These are phyloP conservation scores for Zaprionus obscuricornis DNA, from an alignment of 2,888 invertebrate genomes.

Conservation along the genomic window DNA sequence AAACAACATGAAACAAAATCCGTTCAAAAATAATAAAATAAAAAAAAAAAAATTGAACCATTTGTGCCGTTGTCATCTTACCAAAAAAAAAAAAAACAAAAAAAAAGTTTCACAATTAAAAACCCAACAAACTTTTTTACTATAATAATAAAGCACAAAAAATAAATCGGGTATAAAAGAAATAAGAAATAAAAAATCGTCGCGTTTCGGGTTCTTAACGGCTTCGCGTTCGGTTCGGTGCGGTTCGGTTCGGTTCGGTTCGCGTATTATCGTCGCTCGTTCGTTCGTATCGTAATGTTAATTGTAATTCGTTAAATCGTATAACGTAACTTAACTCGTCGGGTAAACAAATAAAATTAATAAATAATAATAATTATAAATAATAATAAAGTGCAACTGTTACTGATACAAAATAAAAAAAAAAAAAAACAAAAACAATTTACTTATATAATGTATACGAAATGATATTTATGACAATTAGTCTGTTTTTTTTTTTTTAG, in stretches of 20 bases:
- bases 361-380: conserved; percentile 44
- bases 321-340: conserved; percentile 59
- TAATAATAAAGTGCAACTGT: conserved; percentile 69
- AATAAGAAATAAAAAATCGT: conserved; percentile 46
- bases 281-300: conserved; percentile 61
- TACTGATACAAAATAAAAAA: conserved; percentile 71
- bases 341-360: conserved; percentile 42
- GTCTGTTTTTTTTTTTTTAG: conserved; percentile 37
- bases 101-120: conserved; percentile 37
- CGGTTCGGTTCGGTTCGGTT: too few species aligned
- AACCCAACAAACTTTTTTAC: conserved; percentile 45
- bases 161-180: conserved; percentile 3
- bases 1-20: conserved; percentile 43
- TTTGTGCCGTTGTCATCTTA: too few species aligned
- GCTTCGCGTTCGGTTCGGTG: too few species aligned
- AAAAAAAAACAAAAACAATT: too few species aligned
- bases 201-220: conserved; percentile 81
- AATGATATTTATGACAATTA: conserved; percentile 49
- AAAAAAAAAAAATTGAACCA: too few species aligned
- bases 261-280: conserved; percentile 81
- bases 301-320: conserved; percentile 51
- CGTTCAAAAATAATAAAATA: conserved; percentile 51
- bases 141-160: conserved; percentile 20
- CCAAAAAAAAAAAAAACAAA: conserved; percentile 33
- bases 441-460: conserved; percentile 64